Evolutionary conservation across 2,113 vertebrate species (phyloP).

Genomic region (Theropithecus gelada): DNA sequence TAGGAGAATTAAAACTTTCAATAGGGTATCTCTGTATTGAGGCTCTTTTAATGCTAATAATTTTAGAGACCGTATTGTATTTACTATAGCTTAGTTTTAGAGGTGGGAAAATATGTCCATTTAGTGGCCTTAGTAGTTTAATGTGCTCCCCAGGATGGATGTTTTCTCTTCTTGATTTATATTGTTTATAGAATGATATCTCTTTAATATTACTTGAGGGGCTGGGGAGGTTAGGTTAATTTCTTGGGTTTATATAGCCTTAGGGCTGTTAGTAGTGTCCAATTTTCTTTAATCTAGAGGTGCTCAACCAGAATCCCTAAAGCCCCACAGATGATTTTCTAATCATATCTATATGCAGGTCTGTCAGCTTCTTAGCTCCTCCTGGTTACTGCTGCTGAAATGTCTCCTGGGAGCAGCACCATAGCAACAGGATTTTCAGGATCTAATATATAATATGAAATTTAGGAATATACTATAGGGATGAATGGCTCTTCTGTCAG

Average conservation of each 20-base stretch:
- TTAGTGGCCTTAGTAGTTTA: background rate
- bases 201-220: background rate
- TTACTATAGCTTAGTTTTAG: constrained; percentile 8
- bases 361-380: background rate
- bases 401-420: background rate
- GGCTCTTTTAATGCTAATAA: background rate
- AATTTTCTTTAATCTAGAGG: background rate
- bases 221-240: background rate
- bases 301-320: background rate
- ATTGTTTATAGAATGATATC: background rate
- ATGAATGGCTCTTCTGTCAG: background rate
- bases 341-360: background rate
- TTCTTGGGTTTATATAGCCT: background rate
- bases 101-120: background rate
- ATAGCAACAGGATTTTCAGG: background rate
- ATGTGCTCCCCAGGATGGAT: background rate
- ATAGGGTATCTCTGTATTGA: background rate
- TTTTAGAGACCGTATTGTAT: background rate
- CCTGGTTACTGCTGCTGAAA: background rate
- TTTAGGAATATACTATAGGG: background rate
- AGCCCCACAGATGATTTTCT: background rate
- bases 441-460: background rate
- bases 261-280: background rate
- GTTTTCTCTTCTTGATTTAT: background rate
- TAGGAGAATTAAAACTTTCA: background rate